Percentiles rank a stretch among this genome's conserved stretches.
Conservation (phyloP, 2,888 invertebrate species). For the Andrena minutula region DNA sequence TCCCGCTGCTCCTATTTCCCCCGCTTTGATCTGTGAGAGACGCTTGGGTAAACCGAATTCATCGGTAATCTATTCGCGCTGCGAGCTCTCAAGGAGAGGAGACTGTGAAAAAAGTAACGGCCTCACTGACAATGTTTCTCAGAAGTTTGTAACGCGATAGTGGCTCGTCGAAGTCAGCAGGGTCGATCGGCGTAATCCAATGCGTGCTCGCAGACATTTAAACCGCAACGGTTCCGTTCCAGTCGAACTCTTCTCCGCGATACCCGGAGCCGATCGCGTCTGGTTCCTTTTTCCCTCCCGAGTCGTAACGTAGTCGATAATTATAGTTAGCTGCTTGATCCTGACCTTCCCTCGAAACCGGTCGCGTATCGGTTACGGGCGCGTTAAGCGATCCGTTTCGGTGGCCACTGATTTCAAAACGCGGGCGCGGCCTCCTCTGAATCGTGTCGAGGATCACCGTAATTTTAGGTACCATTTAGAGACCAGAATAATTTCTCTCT, state of each 20-base stretch:
- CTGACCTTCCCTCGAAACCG: constrained; percentile 43
- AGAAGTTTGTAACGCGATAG: constrained; percentile 54
- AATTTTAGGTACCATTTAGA: no score
- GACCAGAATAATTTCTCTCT: no score
- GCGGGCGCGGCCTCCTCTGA: no score
- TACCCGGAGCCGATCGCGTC: neutral
- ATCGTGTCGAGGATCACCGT: no score
- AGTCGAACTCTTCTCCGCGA: constrained; percentile 6
- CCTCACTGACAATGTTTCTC: constrained; percentile 25
- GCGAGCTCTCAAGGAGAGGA: constrained; percentile 13
- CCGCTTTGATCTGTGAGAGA: neutral
- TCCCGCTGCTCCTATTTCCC: neutral
- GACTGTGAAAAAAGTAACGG: neutral
- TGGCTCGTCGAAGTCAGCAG: constrained; percentile 45
- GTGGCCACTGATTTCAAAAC: neutral
- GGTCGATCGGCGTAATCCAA: constrained; percentile 55
- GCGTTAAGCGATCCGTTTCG: constrained; percentile 31
- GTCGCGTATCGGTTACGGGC: constrained; percentile 31
- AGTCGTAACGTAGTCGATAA: constrained; percentile 21
- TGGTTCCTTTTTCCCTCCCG: neutral
- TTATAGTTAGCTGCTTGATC: constrained; percentile 28
- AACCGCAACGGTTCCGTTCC: constrained; percentile 51
- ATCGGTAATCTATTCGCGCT: neutral
- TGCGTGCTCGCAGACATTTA: constrained; percentile 38
- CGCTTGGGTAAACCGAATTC: neutral